phyloP scores from a whole-genome alignment of 64 coral and sea anemone species.

The Montipora foliosa region DNA sequence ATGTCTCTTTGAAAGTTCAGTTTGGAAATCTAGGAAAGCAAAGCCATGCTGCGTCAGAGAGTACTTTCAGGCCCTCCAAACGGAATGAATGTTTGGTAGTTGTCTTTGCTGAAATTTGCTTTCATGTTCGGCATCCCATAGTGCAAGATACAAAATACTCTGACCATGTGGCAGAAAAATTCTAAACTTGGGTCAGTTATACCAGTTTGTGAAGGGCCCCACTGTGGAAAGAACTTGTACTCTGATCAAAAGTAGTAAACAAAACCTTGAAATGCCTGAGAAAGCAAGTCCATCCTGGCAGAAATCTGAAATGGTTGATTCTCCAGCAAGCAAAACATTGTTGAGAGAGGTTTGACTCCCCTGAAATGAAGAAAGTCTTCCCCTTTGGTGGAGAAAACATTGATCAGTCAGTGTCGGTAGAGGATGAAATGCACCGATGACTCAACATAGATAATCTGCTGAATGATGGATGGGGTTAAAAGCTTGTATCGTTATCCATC shows the following conservation, averaged over 20 bases:
- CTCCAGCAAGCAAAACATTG: background rate
- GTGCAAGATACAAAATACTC: background rate
- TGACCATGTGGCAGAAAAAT: slow-evolving; percentile 40
- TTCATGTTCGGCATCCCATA: background rate
- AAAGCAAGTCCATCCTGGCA: slow-evolving; percentile 1
- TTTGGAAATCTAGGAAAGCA: slow-evolving; percentile 5
- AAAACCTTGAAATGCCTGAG: background rate
- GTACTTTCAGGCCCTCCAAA: slow-evolving; percentile 26
- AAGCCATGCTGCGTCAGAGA: slow-evolving; percentile 9
- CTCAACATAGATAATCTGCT: slow-evolving; percentile 18
- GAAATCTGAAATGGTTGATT: background rate
- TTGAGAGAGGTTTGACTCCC: background rate
- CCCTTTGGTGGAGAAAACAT: background rate
- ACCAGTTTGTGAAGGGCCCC: background rate
- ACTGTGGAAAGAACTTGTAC: too few relatives aligned
- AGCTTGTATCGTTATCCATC: background rate
- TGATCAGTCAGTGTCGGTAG: background rate
- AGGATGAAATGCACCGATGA: background rate
- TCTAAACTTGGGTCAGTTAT: background rate
- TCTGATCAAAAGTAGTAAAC: background rate
- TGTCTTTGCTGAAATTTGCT: slow-evolving; percentile 11
- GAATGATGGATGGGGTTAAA: slow-evolving; percentile 17
- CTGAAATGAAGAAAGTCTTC: background rate
- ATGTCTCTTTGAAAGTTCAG: slow-evolving; percentile 18
- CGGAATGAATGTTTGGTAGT: slow-evolving; percentile 15